Evolutionary conservation across 2,113 vertebrate species (phyloP).

Genomic region (Laticauda colubrina): DNA sequence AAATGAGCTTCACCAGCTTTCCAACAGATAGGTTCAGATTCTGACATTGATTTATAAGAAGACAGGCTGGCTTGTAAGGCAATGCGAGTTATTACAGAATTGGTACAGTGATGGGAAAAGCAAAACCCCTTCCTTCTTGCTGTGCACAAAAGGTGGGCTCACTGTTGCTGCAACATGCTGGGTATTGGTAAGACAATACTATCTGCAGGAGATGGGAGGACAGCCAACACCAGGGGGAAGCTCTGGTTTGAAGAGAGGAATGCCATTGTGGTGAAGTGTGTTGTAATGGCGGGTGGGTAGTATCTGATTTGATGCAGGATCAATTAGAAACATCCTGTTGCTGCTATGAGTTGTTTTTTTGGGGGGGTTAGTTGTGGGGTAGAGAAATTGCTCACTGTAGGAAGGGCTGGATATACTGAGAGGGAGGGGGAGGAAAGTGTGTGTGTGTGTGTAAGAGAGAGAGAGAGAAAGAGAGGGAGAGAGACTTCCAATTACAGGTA

Average conservation of each 20-base stretch:
- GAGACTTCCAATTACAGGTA: not conserved
- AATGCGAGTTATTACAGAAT: not conserved
- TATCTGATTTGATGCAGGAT: not conserved
- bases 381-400: not conserved
- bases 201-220: not conserved
- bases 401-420: not conserved
- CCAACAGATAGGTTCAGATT: not conserved
- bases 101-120: not conserved
- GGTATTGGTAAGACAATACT: not conserved
- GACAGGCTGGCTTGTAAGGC: not conserved
- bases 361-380: not conserved
- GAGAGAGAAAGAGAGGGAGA: not conserved
- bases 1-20: not conserved
- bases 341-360: not conserved
- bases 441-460: no score
- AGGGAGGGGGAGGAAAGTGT: no score
- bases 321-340: not conserved
- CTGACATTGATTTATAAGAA: constrained; percentile 9
- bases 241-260: not conserved
- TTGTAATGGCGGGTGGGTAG: not conserved
- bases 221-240: not conserved
- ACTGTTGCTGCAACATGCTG: not conserved
- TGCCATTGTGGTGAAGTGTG: not conserved
- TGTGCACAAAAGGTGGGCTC: not conserved
- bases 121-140: not conserved